Conservation (phyloP, 2,888 invertebrate genomes). For the Aricia artaxerxes region DNA sequence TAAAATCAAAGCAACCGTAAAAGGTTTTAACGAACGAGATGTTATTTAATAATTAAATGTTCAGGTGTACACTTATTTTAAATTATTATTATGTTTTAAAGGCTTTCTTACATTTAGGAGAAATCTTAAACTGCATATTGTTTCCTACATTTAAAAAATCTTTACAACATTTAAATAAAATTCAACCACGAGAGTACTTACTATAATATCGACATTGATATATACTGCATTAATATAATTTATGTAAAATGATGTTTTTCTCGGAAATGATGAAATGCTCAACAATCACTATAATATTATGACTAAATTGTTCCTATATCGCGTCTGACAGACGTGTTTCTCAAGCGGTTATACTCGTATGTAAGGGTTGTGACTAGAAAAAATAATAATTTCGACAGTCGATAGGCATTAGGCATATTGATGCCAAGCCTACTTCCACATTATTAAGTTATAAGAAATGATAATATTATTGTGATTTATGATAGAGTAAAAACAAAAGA, state of each 20-base stretch:
- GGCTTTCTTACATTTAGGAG: too few species aligned
- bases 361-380: constrained; percentile 35
- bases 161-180: neutral
- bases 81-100: neutral
- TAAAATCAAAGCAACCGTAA: constrained; percentile 52
- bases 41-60: neutral
- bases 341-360: constrained; percentile 40
- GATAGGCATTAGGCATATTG: neutral
- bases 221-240: neutral
- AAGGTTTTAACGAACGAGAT: constrained; percentile 22
- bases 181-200: too few species aligned
- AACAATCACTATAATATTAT: constrained; percentile 25
- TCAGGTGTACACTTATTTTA: neutral
- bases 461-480: too few species aligned
- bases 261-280: constrained; percentile 39
- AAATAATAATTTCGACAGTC: neutral
- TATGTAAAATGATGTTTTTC: neutral
- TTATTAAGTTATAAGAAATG: too few species aligned
- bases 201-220: too few species aligned
- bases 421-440: neutral
- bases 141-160: too few species aligned
- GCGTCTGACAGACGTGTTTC: constrained; percentile 41
- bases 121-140: too few species aligned
- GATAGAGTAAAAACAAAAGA: too few species aligned
- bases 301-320: constrained; percentile 41